Evolutionary conservation across 2,797 vertebrate species (phyloP).

Genomic region (Pseudochaenichthys georgianus): DNA sequence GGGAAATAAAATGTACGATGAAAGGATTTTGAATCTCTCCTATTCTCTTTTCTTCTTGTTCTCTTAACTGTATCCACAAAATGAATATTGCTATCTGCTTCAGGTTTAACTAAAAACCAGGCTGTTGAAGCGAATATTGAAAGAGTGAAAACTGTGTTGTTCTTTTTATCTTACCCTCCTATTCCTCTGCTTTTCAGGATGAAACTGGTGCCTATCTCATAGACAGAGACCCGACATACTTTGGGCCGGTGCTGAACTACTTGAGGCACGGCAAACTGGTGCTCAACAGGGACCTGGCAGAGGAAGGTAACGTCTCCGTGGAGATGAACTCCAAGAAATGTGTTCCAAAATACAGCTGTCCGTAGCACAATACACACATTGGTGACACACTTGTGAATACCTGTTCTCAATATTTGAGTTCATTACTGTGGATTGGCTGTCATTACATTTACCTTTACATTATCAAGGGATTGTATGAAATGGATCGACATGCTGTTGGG

Average conservation of each 20-base stretch:
- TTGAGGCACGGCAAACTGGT: constrained; percentile 98
- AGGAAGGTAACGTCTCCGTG: constrained; percentile 90
- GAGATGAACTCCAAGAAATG: constrained; percentile 4
- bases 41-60: background rate
- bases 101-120: background rate
- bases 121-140: background rate
- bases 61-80: background rate
- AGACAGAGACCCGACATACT: constrained; percentile 98
- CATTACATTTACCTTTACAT: too few relatives aligned
- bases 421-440: background rate
- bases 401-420: background rate
- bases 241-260: constrained; percentile 98
- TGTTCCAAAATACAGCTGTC: background rate
- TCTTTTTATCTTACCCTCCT: background rate
- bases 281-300: constrained; percentile 97
- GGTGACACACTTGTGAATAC: background rate
- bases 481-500: too few relatives aligned
- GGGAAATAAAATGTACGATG: background rate
- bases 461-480: too few relatives aligned
- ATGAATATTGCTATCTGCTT: background rate
- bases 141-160: background rate
- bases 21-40: background rate
- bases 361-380: background rate
- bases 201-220: constrained; percentile 99
- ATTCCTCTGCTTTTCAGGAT: constrained; percentile 83